Evolutionary conservation across 1,140 invertebrate genomes (phyloP).

Genomic region (Drosophila baimaii): DNA sequence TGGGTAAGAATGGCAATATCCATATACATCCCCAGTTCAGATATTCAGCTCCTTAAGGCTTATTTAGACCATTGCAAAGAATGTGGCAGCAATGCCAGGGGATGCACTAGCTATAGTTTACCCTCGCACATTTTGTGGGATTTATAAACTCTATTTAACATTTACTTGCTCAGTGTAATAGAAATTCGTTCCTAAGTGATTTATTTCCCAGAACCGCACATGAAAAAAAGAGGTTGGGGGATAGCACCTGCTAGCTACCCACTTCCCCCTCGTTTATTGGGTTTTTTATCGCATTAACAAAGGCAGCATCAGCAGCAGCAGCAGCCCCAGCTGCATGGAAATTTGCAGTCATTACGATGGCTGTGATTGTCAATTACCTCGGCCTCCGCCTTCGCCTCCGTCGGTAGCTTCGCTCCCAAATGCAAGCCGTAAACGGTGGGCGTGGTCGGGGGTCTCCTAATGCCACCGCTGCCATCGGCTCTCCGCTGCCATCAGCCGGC

Average conservation of each 20-base stretch:
- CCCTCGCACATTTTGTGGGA: background rate
- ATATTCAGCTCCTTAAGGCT: too few relatives aligned
- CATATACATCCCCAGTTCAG: too few relatives aligned
- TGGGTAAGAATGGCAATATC: too few relatives aligned
- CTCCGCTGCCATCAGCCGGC: conserved; percentile 34
- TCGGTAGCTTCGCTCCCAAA: conserved; percentile 31
- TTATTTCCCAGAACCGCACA: conserved; percentile 24
- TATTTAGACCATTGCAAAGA: too few relatives aligned
- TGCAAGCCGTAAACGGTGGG: conserved; percentile 61
- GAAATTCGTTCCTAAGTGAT: background rate
- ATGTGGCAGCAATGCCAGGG: too few relatives aligned
- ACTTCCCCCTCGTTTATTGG: conserved; percentile 15
- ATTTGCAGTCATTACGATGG: conserved; percentile 48
- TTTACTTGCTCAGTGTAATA: background rate
- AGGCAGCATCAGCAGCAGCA: conserved; percentile 8
- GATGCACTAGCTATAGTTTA: too few relatives aligned
- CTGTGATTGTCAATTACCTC: conserved; percentile 46
- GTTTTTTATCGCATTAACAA: conserved; percentile 33
- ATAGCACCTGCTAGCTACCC: conserved; percentile 17
- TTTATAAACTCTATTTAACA: background rate
- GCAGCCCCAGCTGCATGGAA: conserved; percentile 41
- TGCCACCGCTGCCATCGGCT: conserved; percentile 13
- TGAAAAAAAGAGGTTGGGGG: background rate
- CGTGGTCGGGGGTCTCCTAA: conserved; percentile 48
- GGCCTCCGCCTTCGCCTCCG: background rate